A percentile compares a stretch with the other conserved stretches of the same genome.
phyloP scores from a whole-genome alignment of 2,888 invertebrate genomes.

The Pollenia labialis region DNA sequence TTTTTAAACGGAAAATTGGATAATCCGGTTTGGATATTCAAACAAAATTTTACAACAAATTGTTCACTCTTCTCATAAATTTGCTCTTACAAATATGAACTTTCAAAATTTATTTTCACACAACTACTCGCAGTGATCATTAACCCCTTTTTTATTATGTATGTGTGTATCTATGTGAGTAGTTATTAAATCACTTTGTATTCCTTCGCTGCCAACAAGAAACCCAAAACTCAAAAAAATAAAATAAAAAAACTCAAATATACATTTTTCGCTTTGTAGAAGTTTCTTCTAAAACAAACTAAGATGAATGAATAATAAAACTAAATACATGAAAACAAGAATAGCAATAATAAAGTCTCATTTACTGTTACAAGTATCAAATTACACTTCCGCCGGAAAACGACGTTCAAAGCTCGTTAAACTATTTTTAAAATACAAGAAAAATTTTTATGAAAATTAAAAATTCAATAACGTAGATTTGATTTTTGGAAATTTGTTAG shows the following conservation, averaged over 20 bases:
- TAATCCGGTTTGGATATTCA: too few relatives aligned
- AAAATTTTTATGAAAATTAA: slow-evolving; percentile 43
- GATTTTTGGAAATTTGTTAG: slow-evolving; percentile 41
- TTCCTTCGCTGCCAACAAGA: slow-evolving; percentile 11
- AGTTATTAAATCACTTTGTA: not conserved
- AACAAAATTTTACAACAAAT: not conserved
- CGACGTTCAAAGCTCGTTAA: slow-evolving; percentile 74
- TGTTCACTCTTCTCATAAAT: slow-evolving; percentile 53
- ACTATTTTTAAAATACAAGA: slow-evolving; percentile 66
- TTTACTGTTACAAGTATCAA: slow-evolving; percentile 79
- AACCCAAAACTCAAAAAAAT: slow-evolving; percentile 23
- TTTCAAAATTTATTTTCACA: slow-evolving; percentile 39
- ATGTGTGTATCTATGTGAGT: not conserved
- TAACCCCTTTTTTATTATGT: slow-evolving; percentile 41
- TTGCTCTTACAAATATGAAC: slow-evolving; percentile 42
- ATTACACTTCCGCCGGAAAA: slow-evolving; percentile 82
- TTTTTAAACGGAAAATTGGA: too few relatives aligned
- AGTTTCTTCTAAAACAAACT: slow-evolving; percentile 76
- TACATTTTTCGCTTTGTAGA: slow-evolving; percentile 37
- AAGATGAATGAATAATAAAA: slow-evolving; percentile 31
- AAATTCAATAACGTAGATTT: slow-evolving; percentile 65
- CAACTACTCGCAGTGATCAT: not conserved
- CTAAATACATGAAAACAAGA: slow-evolving; percentile 74
- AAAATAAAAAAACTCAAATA: slow-evolving; percentile 34
- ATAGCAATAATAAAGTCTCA: slow-evolving; percentile 72